phyloP scores from a whole-genome alignment of 1,140 invertebrate genomes.

The Euwallacea similis region DNA sequence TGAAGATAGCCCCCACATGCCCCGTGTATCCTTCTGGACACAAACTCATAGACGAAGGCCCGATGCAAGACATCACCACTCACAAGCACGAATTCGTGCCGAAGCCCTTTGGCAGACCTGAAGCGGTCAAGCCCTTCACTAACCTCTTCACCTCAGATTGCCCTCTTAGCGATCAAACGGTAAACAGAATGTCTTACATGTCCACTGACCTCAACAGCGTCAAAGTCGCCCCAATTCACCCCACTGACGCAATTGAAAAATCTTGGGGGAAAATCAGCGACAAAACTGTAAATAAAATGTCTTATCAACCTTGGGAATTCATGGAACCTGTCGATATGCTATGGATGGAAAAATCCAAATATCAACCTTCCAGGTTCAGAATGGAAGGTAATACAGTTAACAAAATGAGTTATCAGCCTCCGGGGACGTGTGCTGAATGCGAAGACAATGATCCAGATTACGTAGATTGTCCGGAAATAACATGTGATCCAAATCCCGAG shows the following conservation, averaged over 20 bases:
- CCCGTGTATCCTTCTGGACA: constrained; percentile 53
- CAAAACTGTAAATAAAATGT: constrained; percentile 63
- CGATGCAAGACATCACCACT: constrained; percentile 71
- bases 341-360: constrained; percentile 54
- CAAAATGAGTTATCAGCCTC: constrained; percentile 56
- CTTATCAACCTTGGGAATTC: constrained; percentile 56
- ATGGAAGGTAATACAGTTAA: constrained; percentile 57
- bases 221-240: constrained; percentile 54
- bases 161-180: constrained; percentile 55
- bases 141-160: constrained; percentile 54
- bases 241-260: constrained; percentile 55
- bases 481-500: constrained; percentile 33
- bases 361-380: constrained; percentile 50
- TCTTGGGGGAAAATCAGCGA: constrained; percentile 60
- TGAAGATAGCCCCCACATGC: constrained; percentile 52
- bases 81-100: constrained; percentile 73
- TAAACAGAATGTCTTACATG: constrained; percentile 59
- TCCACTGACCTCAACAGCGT: constrained; percentile 56
- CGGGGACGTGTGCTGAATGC: constrained; percentile 56
- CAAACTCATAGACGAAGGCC: constrained; percentile 59
- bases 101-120: constrained; percentile 57
- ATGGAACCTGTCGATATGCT: constrained; percentile 52
- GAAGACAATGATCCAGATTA: constrained; percentile 50
- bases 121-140: constrained; percentile 53
- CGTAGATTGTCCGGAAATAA: constrained; percentile 47